These are phyloP conservation scores for Cervus canadensis DNA, from an alignment of 2,113 vertebrate species.

Conservation along the genomic window DNA sequence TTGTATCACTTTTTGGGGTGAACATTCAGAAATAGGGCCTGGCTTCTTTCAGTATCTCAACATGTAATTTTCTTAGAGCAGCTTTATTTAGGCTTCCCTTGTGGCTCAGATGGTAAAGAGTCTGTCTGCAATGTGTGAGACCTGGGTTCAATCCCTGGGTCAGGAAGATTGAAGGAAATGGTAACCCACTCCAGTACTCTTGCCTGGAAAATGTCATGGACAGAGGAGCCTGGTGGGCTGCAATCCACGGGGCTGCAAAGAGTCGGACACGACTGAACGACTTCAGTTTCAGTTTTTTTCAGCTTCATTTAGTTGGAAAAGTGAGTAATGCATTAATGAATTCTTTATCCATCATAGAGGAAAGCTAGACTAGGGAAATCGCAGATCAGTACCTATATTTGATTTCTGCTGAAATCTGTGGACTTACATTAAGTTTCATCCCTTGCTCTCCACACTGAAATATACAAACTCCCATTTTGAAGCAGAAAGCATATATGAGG, in stretches of 20 bases:
- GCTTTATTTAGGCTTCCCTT: background rate
- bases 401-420: background rate
- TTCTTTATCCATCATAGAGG: background rate
- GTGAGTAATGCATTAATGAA: background rate
- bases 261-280: accelerated
- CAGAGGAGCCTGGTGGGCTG: background rate
- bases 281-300: background rate
- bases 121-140: background rate
- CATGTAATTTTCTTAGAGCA: background rate
- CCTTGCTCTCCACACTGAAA: background rate
- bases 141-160: background rate
- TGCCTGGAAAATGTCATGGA: background rate
- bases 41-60: background rate
- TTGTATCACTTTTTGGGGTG: background rate
- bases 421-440: no score
- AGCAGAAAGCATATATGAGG: background rate
- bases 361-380: background rate
- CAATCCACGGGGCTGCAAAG: background rate
- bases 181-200: background rate
- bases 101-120: background rate
- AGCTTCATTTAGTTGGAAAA: background rate
- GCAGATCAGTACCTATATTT: background rate
- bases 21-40: background rate
- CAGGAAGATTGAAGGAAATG: background rate
- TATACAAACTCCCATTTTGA: background rate